Evolutionary conservation across 1,140 invertebrate genomes (phyloP).

Genomic region (Drosophila ficusphila): DNA sequence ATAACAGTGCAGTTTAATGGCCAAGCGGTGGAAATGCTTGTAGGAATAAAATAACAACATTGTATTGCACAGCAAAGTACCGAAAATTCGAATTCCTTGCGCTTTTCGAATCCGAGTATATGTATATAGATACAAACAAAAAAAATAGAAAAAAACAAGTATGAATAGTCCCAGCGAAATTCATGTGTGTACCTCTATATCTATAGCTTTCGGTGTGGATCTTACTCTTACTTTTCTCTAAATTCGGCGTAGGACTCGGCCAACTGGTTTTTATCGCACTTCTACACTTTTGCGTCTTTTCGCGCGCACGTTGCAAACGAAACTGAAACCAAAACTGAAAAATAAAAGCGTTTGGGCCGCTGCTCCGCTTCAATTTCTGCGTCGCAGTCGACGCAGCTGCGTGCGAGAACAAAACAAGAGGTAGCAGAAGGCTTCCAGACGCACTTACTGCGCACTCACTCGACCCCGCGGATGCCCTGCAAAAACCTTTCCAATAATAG

Average conservation of each 20-base stretch:
- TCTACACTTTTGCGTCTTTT: constrained; percentile 54
- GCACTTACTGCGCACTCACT: neutral
- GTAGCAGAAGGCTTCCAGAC: neutral
- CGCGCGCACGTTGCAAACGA: constrained; percentile 75
- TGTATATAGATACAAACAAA: neutral
- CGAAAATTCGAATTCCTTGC: constrained; percentile 10
- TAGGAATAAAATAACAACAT: constrained; percentile 18
- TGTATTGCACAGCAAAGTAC: constrained; percentile 10
- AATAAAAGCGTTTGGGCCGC: constrained; percentile 52
- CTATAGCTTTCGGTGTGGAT: constrained; percentile 12
- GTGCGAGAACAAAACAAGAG: constrained; percentile 31
- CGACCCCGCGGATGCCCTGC: neutral
- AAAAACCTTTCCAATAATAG: neutral
- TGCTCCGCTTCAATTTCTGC: constrained; percentile 19
- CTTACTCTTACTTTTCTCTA: constrained; percentile 42
- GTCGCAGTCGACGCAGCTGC: constrained; percentile 3
- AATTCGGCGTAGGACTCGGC: constrained; percentile 14
- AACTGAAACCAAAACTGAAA: constrained; percentile 65
- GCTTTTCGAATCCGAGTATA: constrained; percentile 2
- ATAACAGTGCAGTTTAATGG: constrained; percentile 23
- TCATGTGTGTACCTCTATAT: constrained; percentile 4
- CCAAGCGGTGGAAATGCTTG: constrained; percentile 25
- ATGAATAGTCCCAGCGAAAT: neutral
- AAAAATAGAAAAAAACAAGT: neutral
- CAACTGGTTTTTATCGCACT: constrained; percentile 17